Conservation (phyloP, 1,140 invertebrate genomes). For the Nylanderia fulva region DNA sequence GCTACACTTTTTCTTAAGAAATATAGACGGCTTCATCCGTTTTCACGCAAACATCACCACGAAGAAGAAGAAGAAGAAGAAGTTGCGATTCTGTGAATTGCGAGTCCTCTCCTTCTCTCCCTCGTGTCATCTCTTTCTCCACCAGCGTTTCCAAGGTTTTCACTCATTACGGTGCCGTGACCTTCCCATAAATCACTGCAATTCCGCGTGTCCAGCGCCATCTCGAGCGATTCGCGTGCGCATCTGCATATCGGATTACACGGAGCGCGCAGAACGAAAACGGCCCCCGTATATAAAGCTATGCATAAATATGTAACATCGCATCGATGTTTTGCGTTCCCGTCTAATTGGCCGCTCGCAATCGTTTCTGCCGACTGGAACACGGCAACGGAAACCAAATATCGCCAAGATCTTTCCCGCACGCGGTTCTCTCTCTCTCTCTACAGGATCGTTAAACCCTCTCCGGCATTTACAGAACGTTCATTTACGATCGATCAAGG, state of each 20-base stretch:
- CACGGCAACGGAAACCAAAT: slow-evolving; percentile 48
- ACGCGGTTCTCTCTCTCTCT: slow-evolving; percentile 55
- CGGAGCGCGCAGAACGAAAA: slow-evolving; percentile 63
- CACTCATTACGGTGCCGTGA: slow-evolving; percentile 45
- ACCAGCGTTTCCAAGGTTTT: slow-evolving; percentile 42
- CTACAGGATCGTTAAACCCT: slow-evolving; percentile 38
- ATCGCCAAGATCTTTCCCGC: slow-evolving; percentile 29
- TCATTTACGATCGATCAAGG: slow-evolving; percentile 24
- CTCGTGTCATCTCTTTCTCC: background rate
- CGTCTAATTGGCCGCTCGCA: slow-evolving; percentile 71
- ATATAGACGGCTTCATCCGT: background rate
- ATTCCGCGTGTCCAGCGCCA: slow-evolving; percentile 49
- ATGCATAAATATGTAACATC: slow-evolving; percentile 71
- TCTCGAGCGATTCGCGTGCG: slow-evolving; percentile 47
- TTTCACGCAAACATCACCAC: background rate
- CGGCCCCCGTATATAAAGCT: slow-evolving; percentile 44
- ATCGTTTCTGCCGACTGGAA: slow-evolving; percentile 39
- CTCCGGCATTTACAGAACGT: background rate
- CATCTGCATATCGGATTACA: slow-evolving; percentile 76
- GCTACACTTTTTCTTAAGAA: background rate
- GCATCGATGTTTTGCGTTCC: slow-evolving; percentile 66
- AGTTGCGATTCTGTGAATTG: background rate
- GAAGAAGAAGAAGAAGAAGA: too few relatives aligned
- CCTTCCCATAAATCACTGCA: slow-evolving; percentile 56
- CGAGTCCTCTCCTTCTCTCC: too few relatives aligned